Evolutionary conservation across 1,140 invertebrate genomes (phyloP).

Genomic region (Tetranychus cinnabarinus): DNA sequence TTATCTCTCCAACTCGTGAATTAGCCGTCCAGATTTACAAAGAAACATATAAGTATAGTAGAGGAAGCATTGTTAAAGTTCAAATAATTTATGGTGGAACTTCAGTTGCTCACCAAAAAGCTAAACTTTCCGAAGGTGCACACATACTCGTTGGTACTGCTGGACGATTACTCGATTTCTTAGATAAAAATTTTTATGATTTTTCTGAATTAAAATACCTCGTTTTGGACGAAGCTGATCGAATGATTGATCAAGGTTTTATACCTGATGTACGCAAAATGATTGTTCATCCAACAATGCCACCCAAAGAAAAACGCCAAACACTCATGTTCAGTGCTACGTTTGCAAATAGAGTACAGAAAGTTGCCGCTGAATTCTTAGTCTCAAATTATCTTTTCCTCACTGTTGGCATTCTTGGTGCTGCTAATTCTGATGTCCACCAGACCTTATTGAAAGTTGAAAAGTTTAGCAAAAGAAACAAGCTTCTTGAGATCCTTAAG

Average conservation of each 20-base stretch:
- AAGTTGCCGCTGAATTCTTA: conserved; percentile 23
- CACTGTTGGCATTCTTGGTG: conserved; percentile 60
- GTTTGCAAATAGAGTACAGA: conserved; percentile 27
- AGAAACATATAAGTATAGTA: conserved; percentile 63
- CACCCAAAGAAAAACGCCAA: conserved; percentile 16
- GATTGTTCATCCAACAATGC: conserved; percentile 33
- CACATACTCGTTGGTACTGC: conserved; percentile 83
- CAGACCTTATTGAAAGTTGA: conserved; percentile 52
- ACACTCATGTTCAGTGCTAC: conserved; percentile 28
- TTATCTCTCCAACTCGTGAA: conserved; percentile 75
- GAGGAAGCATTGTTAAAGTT: conserved; percentile 31
- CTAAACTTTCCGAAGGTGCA: conserved; percentile 40
- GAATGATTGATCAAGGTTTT: conserved; percentile 33
- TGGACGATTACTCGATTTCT: conserved; percentile 66
- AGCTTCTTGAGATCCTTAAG: conserved; percentile 40
- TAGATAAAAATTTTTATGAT: conserved; percentile 32
- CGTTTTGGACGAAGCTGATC: conserved; percentile 30
- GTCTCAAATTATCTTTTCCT: conserved; percentile 51
- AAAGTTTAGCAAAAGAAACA: conserved; percentile 42
- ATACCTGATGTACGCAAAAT: conserved; percentile 23
- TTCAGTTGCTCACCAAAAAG: conserved; percentile 40
- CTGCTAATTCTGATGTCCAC: conserved; percentile 64
- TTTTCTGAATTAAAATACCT: conserved; percentile 27
- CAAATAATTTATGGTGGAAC: conserved; percentile 66
- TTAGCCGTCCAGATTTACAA: conserved; percentile 62